Conservation (phyloP, 2,797 vertebrate species). For the Gymnodraco acuticeps region DNA sequence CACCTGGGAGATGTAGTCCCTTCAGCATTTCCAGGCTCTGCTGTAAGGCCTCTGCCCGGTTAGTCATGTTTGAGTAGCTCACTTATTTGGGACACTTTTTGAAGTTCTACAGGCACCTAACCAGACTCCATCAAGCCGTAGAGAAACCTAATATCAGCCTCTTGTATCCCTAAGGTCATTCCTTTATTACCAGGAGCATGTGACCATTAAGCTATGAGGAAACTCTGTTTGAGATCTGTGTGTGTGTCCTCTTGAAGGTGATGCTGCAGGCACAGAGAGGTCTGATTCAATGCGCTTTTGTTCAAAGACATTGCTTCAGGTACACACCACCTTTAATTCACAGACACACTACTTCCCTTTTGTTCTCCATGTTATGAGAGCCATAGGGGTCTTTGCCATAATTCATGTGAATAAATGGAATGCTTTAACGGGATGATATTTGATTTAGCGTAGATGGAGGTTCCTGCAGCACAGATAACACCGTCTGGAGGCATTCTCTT, state of each 20-base stretch:
- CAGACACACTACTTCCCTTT: constrained; percentile 22
- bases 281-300: constrained; percentile 60
- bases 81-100: background rate
- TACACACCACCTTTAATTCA: constrained; percentile 50
- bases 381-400: constrained; percentile 58
- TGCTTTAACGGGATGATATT: constrained; percentile 64
- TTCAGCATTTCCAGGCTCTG: too few relatives aligned
- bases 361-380: constrained; percentile 33
- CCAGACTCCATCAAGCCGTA: background rate
- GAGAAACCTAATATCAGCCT: constrained; percentile 18
- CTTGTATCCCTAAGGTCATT: constrained; percentile 32
- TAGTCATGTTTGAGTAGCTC: background rate
- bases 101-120: constrained; percentile 7
- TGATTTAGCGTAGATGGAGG: constrained; percentile 70
- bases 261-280: constrained; percentile 46
- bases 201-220: constrained; percentile 33
- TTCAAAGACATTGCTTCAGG: constrained; percentile 48
- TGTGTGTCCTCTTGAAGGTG: constrained; percentile 47
- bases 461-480: constrained; percentile 63
- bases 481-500: constrained; percentile 50
- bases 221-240: constrained; percentile 14
- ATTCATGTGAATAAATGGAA: constrained; percentile 73
- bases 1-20: constrained; percentile 12
- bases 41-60: background rate
- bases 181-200: constrained; percentile 6